Conservation (phyloP, 1,140 invertebrate genomes). For the Drosophila mayri region DNA sequence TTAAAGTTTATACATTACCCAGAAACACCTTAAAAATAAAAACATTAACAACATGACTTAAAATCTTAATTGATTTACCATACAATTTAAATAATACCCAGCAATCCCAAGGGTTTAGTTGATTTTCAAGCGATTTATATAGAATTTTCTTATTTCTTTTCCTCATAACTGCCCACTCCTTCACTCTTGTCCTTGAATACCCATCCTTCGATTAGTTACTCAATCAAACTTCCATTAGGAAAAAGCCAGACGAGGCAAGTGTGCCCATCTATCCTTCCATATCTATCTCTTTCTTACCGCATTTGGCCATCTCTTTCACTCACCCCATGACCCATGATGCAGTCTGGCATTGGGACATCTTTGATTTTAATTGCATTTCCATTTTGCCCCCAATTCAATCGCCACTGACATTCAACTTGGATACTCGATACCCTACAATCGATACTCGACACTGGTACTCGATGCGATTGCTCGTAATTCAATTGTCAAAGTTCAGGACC, state of each 20-base stretch:
- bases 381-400: slow-evolving; percentile 47
- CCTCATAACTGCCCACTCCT: background rate
- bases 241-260: slow-evolving; percentile 39
- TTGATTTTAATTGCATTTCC: slow-evolving; percentile 75
- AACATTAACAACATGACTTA: background rate
- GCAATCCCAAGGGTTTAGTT: background rate
- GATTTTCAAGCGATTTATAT: background rate
- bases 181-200: background rate
- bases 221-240: slow-evolving; percentile 44
- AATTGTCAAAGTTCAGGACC: slow-evolving; percentile 54
- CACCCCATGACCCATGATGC: background rate
- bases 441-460: slow-evolving; percentile 11
- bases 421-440: slow-evolving; percentile 28
- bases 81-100: background rate
- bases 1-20: too few species aligned
- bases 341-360: slow-evolving; percentile 46
- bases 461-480: slow-evolving; percentile 48
- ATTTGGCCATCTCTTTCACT: background rate
- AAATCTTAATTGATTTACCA: background rate
- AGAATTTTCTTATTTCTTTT: background rate
- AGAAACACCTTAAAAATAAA: background rate
- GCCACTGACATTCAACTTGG: slow-evolving; percentile 62
- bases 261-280: background rate
- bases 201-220: slow-evolving; percentile 2
- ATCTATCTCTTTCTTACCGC: background rate